Evolutionary conservation across 2,888 invertebrate genomes (phyloP), one percentile per base, ranked within the genome.

Genomic region (Mycogona germanica): DNA sequence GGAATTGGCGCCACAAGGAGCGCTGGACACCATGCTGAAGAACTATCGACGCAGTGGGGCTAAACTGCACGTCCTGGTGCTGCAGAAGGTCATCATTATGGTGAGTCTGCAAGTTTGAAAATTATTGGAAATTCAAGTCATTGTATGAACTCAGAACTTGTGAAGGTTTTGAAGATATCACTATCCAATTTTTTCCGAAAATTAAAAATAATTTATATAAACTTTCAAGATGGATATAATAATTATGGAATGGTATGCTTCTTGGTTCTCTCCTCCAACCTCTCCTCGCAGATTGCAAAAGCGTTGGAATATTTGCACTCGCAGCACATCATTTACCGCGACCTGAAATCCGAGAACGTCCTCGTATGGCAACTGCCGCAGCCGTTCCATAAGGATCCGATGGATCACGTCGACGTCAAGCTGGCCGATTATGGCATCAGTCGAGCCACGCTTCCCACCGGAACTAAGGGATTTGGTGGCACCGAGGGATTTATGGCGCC

Each of bases 401-500:
- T 41, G 28, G 54, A 48, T n/a, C 29, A 29, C 35, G 85, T 89
- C 1, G 87, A 85, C 64, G 84, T 97, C 49, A 96, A 95, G 69
- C 78, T 98, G 3, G 97, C 96, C 0, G 98, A 98, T 72, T 98
- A 98, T 70, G 97, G 89, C 48, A 93, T 93, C 56, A 91, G 91
- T 64, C 76, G 92, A 40, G 75, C 85, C 59, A 89, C 84, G 1
- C 77, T 91, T 7, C 89, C 92, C 0, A 87, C 87, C 1, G 91
- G 92, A 1, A 87, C 91, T 0, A 95, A 93, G 68, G 97, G 98
- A 0, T 97, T 96, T 72, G 97, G 96, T 0, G 97, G 98, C 2
- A 98, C 98, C 0, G 93, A 95, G 71, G 97, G 97, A 0, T 98
- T 96, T 69, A 98, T 98, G 89, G 98, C 97, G 2, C 98, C 97